Evolutionary conservation across 2,113 vertebrate genomes (phyloP), one percentile per base, ranked within the genome.

Genomic region (Meriones unguiculatus): DNA sequence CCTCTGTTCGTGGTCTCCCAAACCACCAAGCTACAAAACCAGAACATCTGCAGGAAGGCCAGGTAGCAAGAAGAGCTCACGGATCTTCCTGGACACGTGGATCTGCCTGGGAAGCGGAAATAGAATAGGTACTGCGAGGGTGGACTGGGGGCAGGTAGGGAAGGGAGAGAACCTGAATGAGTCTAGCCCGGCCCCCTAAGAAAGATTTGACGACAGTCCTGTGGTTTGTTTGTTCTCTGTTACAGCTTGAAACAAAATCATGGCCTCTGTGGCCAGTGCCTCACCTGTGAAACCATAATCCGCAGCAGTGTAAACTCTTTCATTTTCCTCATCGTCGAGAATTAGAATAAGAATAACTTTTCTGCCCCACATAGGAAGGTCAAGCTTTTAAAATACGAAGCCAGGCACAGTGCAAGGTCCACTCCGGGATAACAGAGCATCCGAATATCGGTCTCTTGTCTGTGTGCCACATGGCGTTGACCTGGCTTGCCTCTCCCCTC

Each of bases 321-420:
- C 64, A 46, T 73, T 93, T 95, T 82, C 35, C 28, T 92, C 52
- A n/a, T 88, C 38, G 89, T 90, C 57, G 28, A 77, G 89, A 72
- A 54, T 41, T 7, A 80, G 20, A 95, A 46, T 25, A 77, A 28
- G n/a, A 35, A 70, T 57, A 54, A 73, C 46, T 65, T 91, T 52
- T 73, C 30, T 32, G 46, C 7, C 20, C 67, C 32, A 87, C 35
- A 70, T 89, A 81, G 59, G 88, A 46, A 93, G 96, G 28, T 72
- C 70, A 84, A 2, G 8, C 11, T 3, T n/a, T 52, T 70, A 76
- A 92, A 70, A 54, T 28, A 32, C 4, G 4, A 25, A 76, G 10
- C 22, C 17, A 41, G n/a, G 46, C 25, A 5, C 35, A n/a, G 50
- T 35, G 1, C 24, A 24, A 20, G 7, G n/a, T 41, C 41, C 75